Evolutionary conservation across 2,888 invertebrate genomes (phyloP).

Genomic region (Hirtodrosophila cameraria): DNA sequence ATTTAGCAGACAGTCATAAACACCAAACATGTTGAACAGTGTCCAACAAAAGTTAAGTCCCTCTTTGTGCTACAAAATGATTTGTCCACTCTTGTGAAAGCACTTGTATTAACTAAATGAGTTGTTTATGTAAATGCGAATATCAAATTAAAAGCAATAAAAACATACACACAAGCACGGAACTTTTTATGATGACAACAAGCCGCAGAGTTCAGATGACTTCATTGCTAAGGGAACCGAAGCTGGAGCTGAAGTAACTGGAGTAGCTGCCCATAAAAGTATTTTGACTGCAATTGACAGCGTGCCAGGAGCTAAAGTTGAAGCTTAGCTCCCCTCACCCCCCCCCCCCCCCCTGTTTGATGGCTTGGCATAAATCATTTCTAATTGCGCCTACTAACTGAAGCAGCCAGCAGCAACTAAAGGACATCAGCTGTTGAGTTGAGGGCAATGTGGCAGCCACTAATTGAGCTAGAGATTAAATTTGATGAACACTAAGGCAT

Average conservation of each 20-base stretch:
- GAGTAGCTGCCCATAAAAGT: conserved; percentile 51
- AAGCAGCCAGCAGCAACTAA: background rate
- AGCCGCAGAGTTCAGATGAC: conserved; percentile 65
- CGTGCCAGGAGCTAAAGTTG: background rate
- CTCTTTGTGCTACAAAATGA: conserved; percentile 38
- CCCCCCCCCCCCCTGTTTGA: conserved; percentile 42
- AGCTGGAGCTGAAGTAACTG: background rate
- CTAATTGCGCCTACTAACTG: conserved; percentile 54
- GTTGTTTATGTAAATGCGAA: conserved; percentile 74
- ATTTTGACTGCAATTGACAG: conserved; percentile 58
- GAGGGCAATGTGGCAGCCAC: conserved; percentile 14
- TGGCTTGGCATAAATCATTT: conserved; percentile 68
- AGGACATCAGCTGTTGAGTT: background rate
- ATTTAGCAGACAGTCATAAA: conserved; percentile 4
- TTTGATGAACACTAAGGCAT: conserved; percentile 47
- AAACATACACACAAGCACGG: conserved; percentile 37
- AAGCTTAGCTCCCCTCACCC: too few relatives aligned
- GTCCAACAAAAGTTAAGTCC: background rate
- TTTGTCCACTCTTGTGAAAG: conserved; percentile 67
- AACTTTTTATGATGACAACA: conserved; percentile 53
- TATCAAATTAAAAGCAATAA: conserved; percentile 76
- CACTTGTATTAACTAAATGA: conserved; percentile 68
- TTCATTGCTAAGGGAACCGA: conserved; percentile 43
- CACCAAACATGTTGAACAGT: conserved; percentile 20
- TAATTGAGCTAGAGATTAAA: conserved; percentile 60